Percentiles rank a stretch among this genome's conserved stretches.
Evolutionary conservation across 2,113 vertebrate species (phyloP).

Genomic region (Chaetodon auriga): DNA sequence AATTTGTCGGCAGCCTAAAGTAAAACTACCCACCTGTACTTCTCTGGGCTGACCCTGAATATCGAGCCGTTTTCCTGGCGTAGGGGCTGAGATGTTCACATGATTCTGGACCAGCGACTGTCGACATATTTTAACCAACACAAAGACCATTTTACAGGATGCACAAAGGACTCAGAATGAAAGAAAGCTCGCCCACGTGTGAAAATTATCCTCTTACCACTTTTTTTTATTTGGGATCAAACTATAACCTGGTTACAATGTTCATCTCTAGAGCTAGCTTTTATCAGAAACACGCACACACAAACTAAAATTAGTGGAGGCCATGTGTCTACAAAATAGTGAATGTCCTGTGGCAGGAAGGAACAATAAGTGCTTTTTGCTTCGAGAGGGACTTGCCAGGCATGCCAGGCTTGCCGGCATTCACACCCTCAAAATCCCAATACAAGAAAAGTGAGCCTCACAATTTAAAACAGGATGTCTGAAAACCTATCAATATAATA

Average conservation of each 20-base stretch:
- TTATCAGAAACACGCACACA: constrained; percentile 31
- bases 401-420: background rate
- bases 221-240: constrained; percentile 44
- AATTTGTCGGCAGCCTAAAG: too few relatives aligned
- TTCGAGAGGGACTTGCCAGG: constrained; percentile 10
- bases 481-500: constrained; percentile 72
- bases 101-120: too few relatives aligned
- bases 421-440: constrained; percentile 3
- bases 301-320: constrained; percentile 3
- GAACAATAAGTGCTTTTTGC: constrained; percentile 58
- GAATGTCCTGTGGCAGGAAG: constrained; percentile 10
- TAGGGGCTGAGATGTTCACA: too few relatives aligned
- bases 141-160: background rate
- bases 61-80: too few relatives aligned
- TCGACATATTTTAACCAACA: constrained; percentile 54
- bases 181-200: background rate
- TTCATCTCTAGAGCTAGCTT: constrained; percentile 37
- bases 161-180: background rate
- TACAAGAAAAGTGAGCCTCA: constrained; percentile 13
- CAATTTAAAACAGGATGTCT: constrained; percentile 27
- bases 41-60: too few relatives aligned
- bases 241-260: constrained; percentile 46
- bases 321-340: constrained; percentile 18
- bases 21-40: too few relatives aligned
- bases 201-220: background rate